phyloP scores from a whole-genome alignment of 2,888 invertebrate species.

The Oligia fasciuncula region DNA sequence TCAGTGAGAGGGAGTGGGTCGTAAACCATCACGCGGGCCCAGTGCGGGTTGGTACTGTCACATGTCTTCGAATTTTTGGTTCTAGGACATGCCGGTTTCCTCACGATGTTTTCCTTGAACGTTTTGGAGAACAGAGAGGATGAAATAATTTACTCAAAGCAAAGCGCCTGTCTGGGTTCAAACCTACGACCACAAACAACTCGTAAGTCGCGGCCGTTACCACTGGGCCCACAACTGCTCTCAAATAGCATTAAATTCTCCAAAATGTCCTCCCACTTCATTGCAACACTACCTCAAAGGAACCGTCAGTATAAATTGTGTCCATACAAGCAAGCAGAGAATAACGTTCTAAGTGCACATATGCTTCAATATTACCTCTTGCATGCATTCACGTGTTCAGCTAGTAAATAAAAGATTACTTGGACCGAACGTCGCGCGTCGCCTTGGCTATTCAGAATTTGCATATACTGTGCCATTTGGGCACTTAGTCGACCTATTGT shows the following conservation, averaged over 20 bases:
- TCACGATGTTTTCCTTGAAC: too few relatives aligned
- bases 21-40: too few relatives aligned
- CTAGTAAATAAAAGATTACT: constrained; percentile 50
- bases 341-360: not conserved
- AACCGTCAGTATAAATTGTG: not conserved
- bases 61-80: too few relatives aligned
- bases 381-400: constrained; percentile 53
- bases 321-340: not conserved
- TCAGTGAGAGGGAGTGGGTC: too few relatives aligned
- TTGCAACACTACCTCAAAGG: not conserved
- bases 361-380: constrained; percentile 22
- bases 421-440: not conserved
- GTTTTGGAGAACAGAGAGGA: too few relatives aligned
- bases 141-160: too few relatives aligned
- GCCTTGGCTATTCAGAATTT: constrained; percentile 21
- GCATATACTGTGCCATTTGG: constrained; percentile 25
- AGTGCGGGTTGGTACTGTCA: too few relatives aligned
- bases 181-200: too few relatives aligned
- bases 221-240: too few relatives aligned
- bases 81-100: too few relatives aligned
- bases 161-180: too few relatives aligned
- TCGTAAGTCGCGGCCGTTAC: too few relatives aligned
- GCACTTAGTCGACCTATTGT: constrained; percentile 4
- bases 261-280: not conserved
- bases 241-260: not conserved